Base-by-base conservation (phyloP, 2,797 vertebrate species). In the Sandelia bainsii region DNA sequence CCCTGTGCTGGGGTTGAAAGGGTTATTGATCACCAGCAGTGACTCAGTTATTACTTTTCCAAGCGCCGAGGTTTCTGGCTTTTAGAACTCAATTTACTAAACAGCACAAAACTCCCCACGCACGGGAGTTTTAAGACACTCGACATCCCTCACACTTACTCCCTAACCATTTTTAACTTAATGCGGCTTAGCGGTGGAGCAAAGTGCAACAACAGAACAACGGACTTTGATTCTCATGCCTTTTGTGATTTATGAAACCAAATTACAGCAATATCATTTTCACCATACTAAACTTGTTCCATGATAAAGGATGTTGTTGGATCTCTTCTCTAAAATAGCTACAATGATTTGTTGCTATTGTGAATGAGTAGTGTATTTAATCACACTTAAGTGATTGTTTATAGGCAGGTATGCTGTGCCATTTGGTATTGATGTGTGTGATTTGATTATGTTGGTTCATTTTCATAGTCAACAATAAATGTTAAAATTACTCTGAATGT, bases 11-110 rank as follows among this genome's bases (percentile, higher is more conserved):
- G 39, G 34, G 16, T 65, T 79, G 44, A 80, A 81, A 75, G 22
- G 57, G 7, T 77, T 77, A 79, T 78, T 68, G 87, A 88, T 82
- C 82, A 72, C 48, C 48, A 65, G 51, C 51, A 51, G 72, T 63
- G 77, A 77, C 79, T 89, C 79, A 83, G 44, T 83, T 77, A 77
- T 72, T 70, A 77, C 74, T 79, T 72, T 59, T 52, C 48, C 29
- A 54, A 79, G 65, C 62, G 57, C 75, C 75, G 62, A 48, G 10
- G 42, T 54, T 76, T 74, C n/a, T 57, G 40, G 34, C 65, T 81
- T 77, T 72, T 46, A 65, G 39, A 81, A 61, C 50, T 76, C 49
- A 48, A 48, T 81, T 81, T 75, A 34, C 5, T 45, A 17, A 19
- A 45, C 64, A 66, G 59, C 53, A 32, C 22, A 1, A 59, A 70